These are phyloP conservation scores for Nipponia nippon DNA, from an alignment of 2,113 vertebrate species.

Conservation along the genomic window DNA sequence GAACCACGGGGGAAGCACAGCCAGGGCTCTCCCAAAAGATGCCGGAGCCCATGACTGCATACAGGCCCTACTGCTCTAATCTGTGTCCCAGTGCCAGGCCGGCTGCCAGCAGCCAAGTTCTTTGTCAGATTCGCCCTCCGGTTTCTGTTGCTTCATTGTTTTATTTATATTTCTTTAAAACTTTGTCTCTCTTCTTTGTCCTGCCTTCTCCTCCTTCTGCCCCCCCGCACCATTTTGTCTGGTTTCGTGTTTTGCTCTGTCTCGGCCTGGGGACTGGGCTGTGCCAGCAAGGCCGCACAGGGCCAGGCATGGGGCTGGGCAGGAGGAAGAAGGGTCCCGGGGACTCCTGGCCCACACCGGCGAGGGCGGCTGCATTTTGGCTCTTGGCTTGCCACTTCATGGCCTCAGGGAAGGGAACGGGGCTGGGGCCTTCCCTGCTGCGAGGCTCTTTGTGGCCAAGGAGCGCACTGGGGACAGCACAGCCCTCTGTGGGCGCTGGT, in stretches of 20 bases:
- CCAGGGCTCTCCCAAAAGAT: neutral
- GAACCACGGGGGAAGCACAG: neutral
- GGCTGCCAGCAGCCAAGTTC: neutral
- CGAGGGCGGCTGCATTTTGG: neutral
- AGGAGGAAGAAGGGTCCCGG: neutral
- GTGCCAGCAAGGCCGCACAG: fast-evolving
- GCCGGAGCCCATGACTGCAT: fast-evolving
- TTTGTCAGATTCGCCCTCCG: neutral
- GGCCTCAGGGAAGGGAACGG: neutral
- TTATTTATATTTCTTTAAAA: neutral
- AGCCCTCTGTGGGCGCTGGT: fast-evolving
- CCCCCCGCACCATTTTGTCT: neutral
- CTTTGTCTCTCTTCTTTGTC: neutral
- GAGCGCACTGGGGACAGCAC: fast-evolving
- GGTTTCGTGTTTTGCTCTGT: neutral
- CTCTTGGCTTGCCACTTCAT: neutral
- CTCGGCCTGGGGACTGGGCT: neutral
- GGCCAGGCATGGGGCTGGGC: neutral
- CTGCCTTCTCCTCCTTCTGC: neutral
- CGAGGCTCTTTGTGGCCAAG: fast-evolving
- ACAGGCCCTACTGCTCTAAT: neutral
- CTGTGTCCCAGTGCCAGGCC: neutral
- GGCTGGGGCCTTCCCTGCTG: neutral
- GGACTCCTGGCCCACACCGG: neutral
- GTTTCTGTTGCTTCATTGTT: neutral